Conservation (phyloP, 2,888 invertebrate species). For the Erebia epiphron region DNA sequence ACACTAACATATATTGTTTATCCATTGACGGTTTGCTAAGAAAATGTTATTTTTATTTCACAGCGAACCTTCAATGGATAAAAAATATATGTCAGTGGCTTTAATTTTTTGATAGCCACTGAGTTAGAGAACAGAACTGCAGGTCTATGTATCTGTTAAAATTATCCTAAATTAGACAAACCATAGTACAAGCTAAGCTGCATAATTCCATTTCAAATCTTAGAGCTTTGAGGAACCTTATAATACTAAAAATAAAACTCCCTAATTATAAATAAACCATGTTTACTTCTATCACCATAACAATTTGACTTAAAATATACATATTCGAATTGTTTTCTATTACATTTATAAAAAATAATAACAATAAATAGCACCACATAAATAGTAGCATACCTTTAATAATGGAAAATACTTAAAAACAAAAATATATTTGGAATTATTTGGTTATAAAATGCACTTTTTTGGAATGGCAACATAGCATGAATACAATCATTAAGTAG, state of each 20-base stretch:
- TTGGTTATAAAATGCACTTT: neutral
- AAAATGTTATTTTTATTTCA: too few relatives aligned
- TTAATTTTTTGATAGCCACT: too few relatives aligned
- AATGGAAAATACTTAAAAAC: neutral
- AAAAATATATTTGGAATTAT: slow-evolving; percentile 4
- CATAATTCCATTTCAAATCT: too few relatives aligned
- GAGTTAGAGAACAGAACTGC: too few relatives aligned
- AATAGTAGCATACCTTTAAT: neutral
- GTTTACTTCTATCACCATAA: slow-evolving; percentile 14
- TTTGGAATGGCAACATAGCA: slow-evolving; percentile 21
- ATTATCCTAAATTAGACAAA: too few relatives aligned
- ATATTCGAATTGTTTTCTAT: slow-evolving; percentile 16
- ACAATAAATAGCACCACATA: slow-evolving; percentile 20
- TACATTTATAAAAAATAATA: neutral
- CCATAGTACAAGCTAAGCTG: too few relatives aligned
- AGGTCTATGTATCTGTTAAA: too few relatives aligned
- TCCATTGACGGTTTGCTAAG: too few relatives aligned
- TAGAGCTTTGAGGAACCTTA: too few relatives aligned
- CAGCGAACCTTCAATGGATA: too few relatives aligned
- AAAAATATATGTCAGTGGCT: too few relatives aligned
- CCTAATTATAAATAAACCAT: slow-evolving; percentile 1
- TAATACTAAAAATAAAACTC: neutral
- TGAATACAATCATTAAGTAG: neutral
- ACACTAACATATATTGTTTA: too few relatives aligned
- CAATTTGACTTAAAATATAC: slow-evolving; percentile 11